Percentiles rank a stretch among this genome's conserved stretches.
These are phyloP conservation scores for Distichodus sexfasciatus DNA, from an alignment of 2,797 vertebrate genomes.

Conservation along the genomic window DNA sequence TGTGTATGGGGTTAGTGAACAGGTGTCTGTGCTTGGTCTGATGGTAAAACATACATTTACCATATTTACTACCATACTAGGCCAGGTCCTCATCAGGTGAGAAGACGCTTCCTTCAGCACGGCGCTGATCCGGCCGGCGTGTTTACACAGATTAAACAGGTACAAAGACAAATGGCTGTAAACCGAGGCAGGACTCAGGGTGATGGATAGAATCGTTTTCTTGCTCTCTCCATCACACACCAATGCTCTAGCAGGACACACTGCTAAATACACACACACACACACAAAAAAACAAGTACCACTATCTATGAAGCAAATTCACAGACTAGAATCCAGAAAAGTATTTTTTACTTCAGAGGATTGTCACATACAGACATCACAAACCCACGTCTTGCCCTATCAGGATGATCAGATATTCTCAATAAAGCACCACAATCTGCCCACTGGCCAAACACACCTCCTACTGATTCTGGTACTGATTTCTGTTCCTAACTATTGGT, in stretches of 20 bases:
- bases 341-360: too few relatives aligned
- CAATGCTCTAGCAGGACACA: not conserved
- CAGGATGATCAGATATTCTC: too few relatives aligned
- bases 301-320: not conserved
- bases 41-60: too few relatives aligned
- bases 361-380: too few relatives aligned
- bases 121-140: conserved; percentile 42
- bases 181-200: conserved; percentile 40
- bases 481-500: too few relatives aligned
- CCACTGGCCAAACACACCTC: too few relatives aligned
- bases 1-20: conserved; percentile 47
- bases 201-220: conserved; percentile 25
- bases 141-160: conserved; percentile 51
- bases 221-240: too few relatives aligned
- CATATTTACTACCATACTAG: conserved; percentile 46
- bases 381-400: too few relatives aligned
- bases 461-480: too few relatives aligned
- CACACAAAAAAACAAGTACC: not conserved
- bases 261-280: not conserved
- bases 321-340: too few relatives aligned
- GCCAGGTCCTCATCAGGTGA: conserved; percentile 31
- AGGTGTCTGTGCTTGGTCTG: conserved; percentile 57
- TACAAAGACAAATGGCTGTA: conserved; percentile 48
- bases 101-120: conserved; percentile 42
- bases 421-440: too few relatives aligned